Evolutionary conservation across 2,113 vertebrate genomes (phyloP).

Genomic region (Prietella phreatophila): DNA sequence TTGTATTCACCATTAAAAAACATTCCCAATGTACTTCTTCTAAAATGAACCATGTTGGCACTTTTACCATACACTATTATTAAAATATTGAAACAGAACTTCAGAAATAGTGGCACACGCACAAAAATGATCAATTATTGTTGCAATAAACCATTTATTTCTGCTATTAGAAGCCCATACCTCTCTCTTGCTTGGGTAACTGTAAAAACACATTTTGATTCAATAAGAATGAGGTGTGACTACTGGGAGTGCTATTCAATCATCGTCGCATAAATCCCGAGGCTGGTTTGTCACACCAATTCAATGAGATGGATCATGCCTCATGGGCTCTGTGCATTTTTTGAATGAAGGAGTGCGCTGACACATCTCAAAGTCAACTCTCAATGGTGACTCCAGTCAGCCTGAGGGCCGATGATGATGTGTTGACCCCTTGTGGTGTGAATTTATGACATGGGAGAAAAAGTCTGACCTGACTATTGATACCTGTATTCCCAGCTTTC

Average conservation of each 20-base stretch:
- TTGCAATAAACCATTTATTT: constrained; percentile 10
- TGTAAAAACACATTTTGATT: constrained; percentile 47
- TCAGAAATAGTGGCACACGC: not conserved
- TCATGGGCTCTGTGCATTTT: constrained; percentile 44
- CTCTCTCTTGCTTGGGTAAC: constrained; percentile 20
- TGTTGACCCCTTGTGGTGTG: constrained; percentile 20
- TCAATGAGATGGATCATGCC: constrained; percentile 44
- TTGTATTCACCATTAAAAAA: not conserved
- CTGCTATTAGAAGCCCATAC: not conserved
- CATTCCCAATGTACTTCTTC: not conserved
- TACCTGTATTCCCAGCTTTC: constrained; percentile 5
- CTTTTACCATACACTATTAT: not conserved
- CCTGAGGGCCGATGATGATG: constrained; percentile 26
- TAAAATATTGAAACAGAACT: not conserved
- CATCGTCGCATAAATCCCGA: constrained; percentile 37
- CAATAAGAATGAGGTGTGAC: constrained; percentile 49
- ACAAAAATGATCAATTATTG: not conserved
- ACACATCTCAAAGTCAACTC: constrained; percentile 33
- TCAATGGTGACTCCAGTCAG: constrained; percentile 32
- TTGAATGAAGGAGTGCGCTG: constrained; percentile 40
- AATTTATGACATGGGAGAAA: constrained; percentile 27
- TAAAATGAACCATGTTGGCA: not conserved
- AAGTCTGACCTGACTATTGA: constrained; percentile 26
- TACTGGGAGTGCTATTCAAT: constrained; percentile 45
- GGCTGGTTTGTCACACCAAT: constrained; percentile 44